Conservation (phyloP, 2,888 invertebrate species). For the Clusia tigrina region DNA sequence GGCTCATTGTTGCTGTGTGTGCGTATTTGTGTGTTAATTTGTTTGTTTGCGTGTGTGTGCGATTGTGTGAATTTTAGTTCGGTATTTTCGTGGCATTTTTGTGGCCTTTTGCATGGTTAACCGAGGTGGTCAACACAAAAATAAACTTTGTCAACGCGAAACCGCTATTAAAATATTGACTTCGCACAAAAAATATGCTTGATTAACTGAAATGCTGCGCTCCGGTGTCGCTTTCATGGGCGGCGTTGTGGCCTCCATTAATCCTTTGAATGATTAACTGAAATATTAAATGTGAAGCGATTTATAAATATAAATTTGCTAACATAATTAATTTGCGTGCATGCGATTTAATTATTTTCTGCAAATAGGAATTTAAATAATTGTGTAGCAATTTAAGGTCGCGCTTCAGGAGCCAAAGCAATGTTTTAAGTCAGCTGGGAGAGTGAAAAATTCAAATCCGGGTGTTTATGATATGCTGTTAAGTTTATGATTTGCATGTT, state of each 20-base stretch:
- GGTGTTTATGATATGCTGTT: too few relatives aligned
- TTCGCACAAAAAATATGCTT: constrained; percentile 53
- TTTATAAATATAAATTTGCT: too few relatives aligned
- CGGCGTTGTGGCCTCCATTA: neutral
- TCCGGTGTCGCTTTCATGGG: neutral
- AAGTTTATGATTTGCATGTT: too few relatives aligned
- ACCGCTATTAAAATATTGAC: constrained; percentile 60
- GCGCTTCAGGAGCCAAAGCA: too few relatives aligned
- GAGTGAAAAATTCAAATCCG: too few relatives aligned
- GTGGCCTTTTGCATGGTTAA: constrained; percentile 63
- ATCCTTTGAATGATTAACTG: too few relatives aligned
- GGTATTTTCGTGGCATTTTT: constrained; percentile 62
- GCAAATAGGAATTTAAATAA: too few relatives aligned
- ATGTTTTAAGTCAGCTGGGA: too few relatives aligned
- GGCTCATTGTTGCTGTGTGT: constrained; percentile 6
- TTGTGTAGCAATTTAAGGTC: too few relatives aligned
- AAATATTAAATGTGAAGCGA: too few relatives aligned
- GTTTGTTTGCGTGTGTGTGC: constrained; percentile 22
- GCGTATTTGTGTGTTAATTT: constrained; percentile 1
- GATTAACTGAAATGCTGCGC: constrained; percentile 57
- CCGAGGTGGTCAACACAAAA: constrained; percentile 58
- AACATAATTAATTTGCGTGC: too few relatives aligned
- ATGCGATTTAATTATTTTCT: too few relatives aligned
- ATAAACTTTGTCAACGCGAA: constrained; percentile 48
- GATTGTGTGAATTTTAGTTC: constrained; percentile 60